A percentile compares a stretch with the other conserved stretches of the same genome.
phyloP scores from a whole-genome alignment of 2,888 invertebrate species.

The Spicauda simplicius region DNA sequence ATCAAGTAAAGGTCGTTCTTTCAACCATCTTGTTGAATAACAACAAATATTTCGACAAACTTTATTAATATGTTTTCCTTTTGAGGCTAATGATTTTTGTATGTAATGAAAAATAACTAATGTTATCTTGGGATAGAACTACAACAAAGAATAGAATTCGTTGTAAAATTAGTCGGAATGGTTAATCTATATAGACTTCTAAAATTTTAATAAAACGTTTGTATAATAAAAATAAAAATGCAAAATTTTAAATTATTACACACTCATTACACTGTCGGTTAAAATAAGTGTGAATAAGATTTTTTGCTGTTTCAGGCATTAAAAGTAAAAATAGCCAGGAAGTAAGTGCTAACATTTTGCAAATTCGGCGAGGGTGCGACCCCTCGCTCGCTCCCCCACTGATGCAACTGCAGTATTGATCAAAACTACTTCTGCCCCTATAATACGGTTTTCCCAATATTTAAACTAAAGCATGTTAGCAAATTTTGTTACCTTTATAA shows the following conservation, averaged over 20 bases:
- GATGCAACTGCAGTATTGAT: constrained; percentile 75
- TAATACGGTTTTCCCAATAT: constrained; percentile 26
- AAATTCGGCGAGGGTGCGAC: constrained; percentile 67
- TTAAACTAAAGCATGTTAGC: constrained; percentile 4
- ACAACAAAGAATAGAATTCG: no score
- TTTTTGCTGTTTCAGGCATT: constrained; percentile 10
- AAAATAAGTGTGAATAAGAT: background rate
- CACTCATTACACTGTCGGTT: no score
- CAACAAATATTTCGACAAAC: background rate
- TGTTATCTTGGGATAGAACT: no score
- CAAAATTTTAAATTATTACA: no score
- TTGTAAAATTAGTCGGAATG: no score
- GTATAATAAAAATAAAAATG: no score
- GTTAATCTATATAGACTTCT: no score
- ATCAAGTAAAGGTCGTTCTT: no score
- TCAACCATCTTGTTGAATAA: constrained; percentile 6
- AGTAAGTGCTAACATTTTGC: constrained; percentile 49
- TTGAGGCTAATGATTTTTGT: background rate
- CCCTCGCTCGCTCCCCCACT: constrained; percentile 46
- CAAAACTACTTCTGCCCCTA: constrained; percentile 54
- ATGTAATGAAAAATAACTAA: no score
- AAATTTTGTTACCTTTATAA: background rate
- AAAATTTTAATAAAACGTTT: no score
- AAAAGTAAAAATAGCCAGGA: constrained; percentile 20
- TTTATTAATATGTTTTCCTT: background rate